Conservation (phyloP, 2,888 invertebrate species). For the Eupeodes latifasciatus region DNA sequence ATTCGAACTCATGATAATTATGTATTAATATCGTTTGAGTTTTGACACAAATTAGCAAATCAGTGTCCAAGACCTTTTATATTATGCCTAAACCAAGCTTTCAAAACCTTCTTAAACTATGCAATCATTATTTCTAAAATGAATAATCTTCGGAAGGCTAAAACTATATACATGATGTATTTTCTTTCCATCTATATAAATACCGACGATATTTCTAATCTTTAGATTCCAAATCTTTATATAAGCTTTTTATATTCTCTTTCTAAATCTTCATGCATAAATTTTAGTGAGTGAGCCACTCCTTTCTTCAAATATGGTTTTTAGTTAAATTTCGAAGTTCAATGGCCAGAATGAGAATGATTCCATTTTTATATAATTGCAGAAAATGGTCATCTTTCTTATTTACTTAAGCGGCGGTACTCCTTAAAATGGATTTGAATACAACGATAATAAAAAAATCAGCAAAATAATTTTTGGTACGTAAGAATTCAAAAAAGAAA, state of each 20-base stretch:
- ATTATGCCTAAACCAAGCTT: background rate
- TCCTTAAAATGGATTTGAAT: constrained; percentile 74
- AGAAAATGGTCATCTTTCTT: constrained; percentile 74
- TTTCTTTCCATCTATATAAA: background rate
- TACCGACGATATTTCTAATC: background rate
- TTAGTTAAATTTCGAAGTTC: constrained; percentile 34
- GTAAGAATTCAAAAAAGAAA: constrained; percentile 28
- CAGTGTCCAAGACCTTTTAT: too few species aligned
- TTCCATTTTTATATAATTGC: constrained; percentile 74
- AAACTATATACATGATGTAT: background rate
- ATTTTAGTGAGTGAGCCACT: constrained; percentile 12
- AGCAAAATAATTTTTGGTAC: constrained; percentile 39
- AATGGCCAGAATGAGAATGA: constrained; percentile 64
- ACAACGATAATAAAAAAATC: constrained; percentile 14
- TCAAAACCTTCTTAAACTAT: background rate
- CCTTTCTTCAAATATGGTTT: constrained; percentile 14
- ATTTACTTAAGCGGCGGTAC: constrained; percentile 75
- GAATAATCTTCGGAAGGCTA: background rate
- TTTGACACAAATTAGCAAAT: too few species aligned
- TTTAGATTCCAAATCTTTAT: background rate
- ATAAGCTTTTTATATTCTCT: constrained; percentile 1
- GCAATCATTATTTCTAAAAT: background rate
- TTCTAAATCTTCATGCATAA: background rate
- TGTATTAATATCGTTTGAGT: too few species aligned
- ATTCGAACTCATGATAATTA: too few species aligned